Percentiles rank a stretch among this genome's conserved stretches.
Evolutionary conservation across 2,113 vertebrate genomes (phyloP).

Genomic region (Marcusenius ussheri): DNA sequence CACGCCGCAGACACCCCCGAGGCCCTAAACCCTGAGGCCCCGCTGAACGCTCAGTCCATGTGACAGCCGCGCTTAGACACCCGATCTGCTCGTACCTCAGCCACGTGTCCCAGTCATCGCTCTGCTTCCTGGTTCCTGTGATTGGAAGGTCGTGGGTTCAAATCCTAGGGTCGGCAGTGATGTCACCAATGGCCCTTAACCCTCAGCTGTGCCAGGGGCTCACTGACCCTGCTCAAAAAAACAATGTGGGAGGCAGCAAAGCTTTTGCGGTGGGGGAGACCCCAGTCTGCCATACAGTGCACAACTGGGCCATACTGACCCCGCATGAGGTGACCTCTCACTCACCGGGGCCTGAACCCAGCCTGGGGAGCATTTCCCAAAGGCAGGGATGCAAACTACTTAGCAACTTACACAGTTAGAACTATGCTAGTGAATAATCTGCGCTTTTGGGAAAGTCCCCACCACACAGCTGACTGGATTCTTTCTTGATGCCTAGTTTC

Average conservation of each 20-base stretch:
- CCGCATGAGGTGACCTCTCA: neutral
- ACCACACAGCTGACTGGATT: neutral
- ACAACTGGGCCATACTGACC: neutral
- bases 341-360: neutral
- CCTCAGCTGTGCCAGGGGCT: no score
- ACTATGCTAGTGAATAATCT: neutral
- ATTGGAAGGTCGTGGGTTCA: neutral
- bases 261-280: no score
- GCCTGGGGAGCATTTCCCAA: neutral
- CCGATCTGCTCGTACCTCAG: neutral
- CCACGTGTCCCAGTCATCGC: neutral
- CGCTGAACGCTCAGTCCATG: neutral
- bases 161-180: neutral
- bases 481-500: neutral
- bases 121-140: neutral
- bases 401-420: neutral
- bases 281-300: neutral
- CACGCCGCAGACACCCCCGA: neutral
- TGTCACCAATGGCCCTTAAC: neutral
- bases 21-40: neutral
- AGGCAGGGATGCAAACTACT: neutral
- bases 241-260: no score
- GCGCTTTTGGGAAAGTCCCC: no score
- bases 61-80: neutral
- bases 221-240: neutral